Conservation (phyloP, 2,113 vertebrate species). For the human region DNA sequence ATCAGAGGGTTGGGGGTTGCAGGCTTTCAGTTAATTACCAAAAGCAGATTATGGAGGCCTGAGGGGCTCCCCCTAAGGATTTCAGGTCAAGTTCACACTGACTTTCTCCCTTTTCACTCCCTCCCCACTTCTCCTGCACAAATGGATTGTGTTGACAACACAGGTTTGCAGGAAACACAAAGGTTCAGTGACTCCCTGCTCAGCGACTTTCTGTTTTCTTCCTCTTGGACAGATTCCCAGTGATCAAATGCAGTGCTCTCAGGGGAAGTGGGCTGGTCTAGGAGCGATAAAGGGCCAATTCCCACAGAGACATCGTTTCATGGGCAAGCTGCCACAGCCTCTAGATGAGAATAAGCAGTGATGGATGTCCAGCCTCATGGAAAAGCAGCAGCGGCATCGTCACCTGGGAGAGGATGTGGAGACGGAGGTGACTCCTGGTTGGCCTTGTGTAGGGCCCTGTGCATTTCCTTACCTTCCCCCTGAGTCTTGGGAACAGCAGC, state of each 20-base stretch:
- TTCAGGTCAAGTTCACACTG: neutral
- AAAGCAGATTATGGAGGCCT: neutral
- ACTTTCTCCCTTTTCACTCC: neutral
- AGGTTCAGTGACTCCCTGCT: neutral
- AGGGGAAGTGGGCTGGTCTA: neutral
- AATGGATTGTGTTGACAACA: conserved; percentile 10
- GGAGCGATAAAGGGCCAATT: conserved; percentile 51
- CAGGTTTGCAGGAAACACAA: neutral
- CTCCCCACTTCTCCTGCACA: neutral
- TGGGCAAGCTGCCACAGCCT: neutral
- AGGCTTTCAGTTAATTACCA: neutral
- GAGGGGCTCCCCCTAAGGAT: neutral
- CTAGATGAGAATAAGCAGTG: neutral
- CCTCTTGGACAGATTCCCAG: conserved; percentile 63
- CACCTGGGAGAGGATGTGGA: neutral
- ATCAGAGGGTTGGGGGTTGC: neutral
- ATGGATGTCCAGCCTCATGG: neutral
- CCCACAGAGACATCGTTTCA: neutral
- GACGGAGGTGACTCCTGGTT: neutral
- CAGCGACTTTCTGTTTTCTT: conserved; percentile 42
- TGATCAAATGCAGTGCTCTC: conserved; percentile 17
- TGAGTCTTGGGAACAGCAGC: neutral
- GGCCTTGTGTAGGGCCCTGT: accelerated
- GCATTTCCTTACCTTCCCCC: conserved; percentile 60
- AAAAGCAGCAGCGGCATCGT: neutral